A percentile compares a stretch with the other conserved stretches of the same genome.
These are phyloP conservation scores for Limenitis arthemis DNA, from an alignment of 2,888 invertebrate species.

Conservation along the genomic window DNA sequence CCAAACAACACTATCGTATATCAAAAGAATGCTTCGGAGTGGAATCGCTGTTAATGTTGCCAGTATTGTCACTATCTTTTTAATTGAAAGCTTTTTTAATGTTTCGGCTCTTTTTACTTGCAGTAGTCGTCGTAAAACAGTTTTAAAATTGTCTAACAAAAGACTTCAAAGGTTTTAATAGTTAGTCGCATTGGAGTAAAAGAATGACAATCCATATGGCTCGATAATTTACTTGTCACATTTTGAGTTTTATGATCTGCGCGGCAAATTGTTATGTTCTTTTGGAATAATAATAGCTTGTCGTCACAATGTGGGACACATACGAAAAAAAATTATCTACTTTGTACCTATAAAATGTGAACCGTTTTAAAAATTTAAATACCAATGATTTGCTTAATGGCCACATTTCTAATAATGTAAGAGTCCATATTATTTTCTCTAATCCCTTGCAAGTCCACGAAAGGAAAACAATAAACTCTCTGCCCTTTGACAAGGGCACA, in stretches of 20 bases:
- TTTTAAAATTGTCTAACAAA: slow-evolving; percentile 52
- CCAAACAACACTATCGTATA: slow-evolving; percentile 66
- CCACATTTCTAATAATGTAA: slow-evolving; percentile 6
- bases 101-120: slow-evolving; percentile 47
- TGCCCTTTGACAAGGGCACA: slow-evolving; percentile 44
- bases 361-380: no score
- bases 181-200: slow-evolving; percentile 35
- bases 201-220: slow-evolving; percentile 58
- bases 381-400: not conserved
- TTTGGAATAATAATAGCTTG: slow-evolving; percentile 9
- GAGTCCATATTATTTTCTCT: slow-evolving; percentile 26
- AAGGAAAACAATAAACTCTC: slow-evolving; percentile 44
- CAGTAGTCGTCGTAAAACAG: slow-evolving; percentile 60
- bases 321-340: not conserved
- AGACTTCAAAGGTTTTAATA: slow-evolving; percentile 62
- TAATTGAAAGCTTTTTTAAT: slow-evolving; percentile 58
- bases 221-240: slow-evolving; percentile 48
- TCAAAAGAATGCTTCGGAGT: slow-evolving; percentile 51
- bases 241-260: slow-evolving; percentile 54
- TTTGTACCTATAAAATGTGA: no score
- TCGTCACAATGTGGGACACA: not conserved
- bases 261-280: slow-evolving; percentile 30
- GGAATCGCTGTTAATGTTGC: slow-evolving; percentile 54
- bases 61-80: slow-evolving; percentile 65
- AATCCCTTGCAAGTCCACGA: slow-evolving; percentile 28